Base-by-base conservation (phyloP, 2,888 invertebrate genomes). In the Acrocyrtus sp. region DNA sequence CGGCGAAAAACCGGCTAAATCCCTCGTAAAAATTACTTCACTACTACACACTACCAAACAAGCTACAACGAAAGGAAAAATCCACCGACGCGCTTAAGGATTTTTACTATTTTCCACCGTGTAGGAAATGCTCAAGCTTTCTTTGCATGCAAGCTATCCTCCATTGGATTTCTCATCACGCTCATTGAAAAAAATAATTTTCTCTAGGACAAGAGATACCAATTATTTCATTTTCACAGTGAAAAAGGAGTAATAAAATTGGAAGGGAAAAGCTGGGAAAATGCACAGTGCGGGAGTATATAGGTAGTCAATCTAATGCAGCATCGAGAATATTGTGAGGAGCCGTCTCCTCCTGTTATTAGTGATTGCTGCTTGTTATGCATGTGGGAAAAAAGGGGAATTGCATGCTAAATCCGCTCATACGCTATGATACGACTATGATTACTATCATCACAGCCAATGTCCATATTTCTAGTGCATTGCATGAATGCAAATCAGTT, bases 361-460 rank as follows among this genome's bases (percentile, higher is more conserved):
- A 34, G 6, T 53, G n/a, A n/a, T n/a, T n/a, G n/a, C 39, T 50
- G 50, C 51, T 62, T 51, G 51, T 62, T 62, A 65, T 65, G 63
- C 15, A 70, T 70, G 70, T 70, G 70, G 70, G 70, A 70, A 70
- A 70, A 70, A 63, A 8, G 19, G 62, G 10, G 70, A 70, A 70
- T 70, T 70, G 70, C 70, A 70, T 57, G 70, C 70, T 70, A 63
- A n/a, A 70, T 63, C 19, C 17, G 22, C 41, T 34, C 39, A n/a
- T 47, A 34, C 27, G 41, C 22, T 41, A 29, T 67, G 41, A 27
- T 27, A 62, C 56, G 54, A 70, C 62, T 48, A 69, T 63, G 27
- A 57, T 43, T 43, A 57, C 26, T 61, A 65, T 53, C 34, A 60
- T 60, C 21, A 21, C 34, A 21, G 34, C 50, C 57, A 60, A 21